Percentiles rank a stretch among this genome's conserved stretches.
phyloP scores from a whole-genome alignment of 2,888 invertebrate species.

The Drosophila pullipes region DNA sequence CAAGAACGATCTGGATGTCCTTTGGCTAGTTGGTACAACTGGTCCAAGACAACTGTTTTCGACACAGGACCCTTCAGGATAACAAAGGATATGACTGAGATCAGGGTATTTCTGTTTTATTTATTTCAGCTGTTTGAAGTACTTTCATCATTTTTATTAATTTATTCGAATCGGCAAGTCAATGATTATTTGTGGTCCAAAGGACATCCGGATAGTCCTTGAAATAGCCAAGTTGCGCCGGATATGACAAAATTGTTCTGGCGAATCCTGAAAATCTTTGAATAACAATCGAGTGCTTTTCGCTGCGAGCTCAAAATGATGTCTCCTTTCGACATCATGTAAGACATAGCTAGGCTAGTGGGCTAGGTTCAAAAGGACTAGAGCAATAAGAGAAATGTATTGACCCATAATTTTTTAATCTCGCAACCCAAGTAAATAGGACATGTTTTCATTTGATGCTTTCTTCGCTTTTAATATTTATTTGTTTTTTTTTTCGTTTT shows the following conservation, averaged over 20 bases:
- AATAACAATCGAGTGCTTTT: neutral
- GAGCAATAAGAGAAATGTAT: neutral
- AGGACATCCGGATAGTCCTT: neutral
- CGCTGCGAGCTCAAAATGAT: neutral
- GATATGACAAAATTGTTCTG: neutral
- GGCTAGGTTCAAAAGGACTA: neutral
- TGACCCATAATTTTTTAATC: neutral
- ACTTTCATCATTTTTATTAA: neutral
- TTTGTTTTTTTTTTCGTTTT: constrained; percentile 49
- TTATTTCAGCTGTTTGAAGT: neutral
- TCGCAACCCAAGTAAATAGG: constrained; percentile 10
- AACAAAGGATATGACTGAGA: no score
- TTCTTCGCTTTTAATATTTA: constrained; percentile 68
- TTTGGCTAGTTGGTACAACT: neutral
- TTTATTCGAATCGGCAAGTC: neutral
- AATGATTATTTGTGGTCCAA: neutral
- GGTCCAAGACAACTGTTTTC: neutral
- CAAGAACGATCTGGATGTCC: neutral
- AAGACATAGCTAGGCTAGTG: neutral
- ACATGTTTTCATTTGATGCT: constrained; percentile 40
- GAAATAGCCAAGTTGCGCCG: neutral
- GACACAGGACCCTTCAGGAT: neutral
- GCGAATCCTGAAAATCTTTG: neutral
- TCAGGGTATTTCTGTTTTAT: neutral
- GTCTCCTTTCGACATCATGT: neutral